Evolutionary conservation across 2,888 invertebrate species (phyloP).

Genomic region (Netelia melanura): DNA sequence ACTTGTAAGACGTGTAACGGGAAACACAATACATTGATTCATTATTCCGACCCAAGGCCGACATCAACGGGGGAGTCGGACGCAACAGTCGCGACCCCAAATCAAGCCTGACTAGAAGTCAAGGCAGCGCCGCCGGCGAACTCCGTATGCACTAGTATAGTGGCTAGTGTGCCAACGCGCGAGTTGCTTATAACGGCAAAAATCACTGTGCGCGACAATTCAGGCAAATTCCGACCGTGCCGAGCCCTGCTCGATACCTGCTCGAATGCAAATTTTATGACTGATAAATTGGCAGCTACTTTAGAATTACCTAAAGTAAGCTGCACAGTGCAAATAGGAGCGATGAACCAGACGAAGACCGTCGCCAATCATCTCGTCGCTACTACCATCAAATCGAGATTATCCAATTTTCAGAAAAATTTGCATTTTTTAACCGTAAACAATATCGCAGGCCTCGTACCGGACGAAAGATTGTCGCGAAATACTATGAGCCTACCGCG

Average conservation of each 20-base stretch:
- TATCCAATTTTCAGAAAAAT: neutral
- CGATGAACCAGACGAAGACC: conserved; percentile 10
- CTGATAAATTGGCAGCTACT: neutral
- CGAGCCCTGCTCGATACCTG: conserved; percentile 2
- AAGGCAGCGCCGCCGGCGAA: neutral
- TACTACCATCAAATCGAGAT: neutral
- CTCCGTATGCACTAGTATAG: neutral
- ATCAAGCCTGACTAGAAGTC: neutral
- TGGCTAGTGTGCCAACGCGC: neutral
- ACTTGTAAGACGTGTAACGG: conserved; percentile 15
- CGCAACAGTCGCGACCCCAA: neutral
- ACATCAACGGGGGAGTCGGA: neutral
- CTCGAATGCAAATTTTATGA: conserved; percentile 17
- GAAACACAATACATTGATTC: conserved; percentile 3
- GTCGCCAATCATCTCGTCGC: too few species aligned
- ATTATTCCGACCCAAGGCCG: conserved; percentile 7
- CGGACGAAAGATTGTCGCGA: too few species aligned
- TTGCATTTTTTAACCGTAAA: neutral
- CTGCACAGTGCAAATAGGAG: neutral
- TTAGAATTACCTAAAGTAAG: neutral
- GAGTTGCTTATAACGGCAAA: conserved; percentile 10
- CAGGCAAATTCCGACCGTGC: neutral
- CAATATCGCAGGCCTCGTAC: too few species aligned
- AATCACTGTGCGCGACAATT: neutral
- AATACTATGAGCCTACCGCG: too few species aligned